Evolutionary conservation across 2,113 vertebrate genomes (phyloP), one percentile per base, ranked within the genome.

Genomic region (sheep (Ovis aries)): DNA sequence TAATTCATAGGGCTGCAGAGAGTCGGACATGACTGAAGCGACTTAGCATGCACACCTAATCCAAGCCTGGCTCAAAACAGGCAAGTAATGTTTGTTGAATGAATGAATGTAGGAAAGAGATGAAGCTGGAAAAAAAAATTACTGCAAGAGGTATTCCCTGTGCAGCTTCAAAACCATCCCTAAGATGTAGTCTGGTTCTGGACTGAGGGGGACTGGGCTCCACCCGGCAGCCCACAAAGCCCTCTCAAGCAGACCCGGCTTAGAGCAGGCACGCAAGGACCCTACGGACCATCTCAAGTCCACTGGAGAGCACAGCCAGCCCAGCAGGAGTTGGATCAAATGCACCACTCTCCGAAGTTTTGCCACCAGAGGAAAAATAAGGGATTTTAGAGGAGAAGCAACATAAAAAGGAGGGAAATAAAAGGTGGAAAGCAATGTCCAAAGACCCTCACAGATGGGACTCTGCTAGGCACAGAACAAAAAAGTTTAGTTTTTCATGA

Each of bases 201-300:
- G n/a, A 25, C 40, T 1, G 7, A 36, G 15, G 50, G 2, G 6
- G 57, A 36, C 27, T 19, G 23, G 19, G 43, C 48, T 27, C 59
- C 62, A 16, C 7, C 10, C 16, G 55, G 36, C n/a, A 16, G 60
- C 57, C 55, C 52, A 6, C 0, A 1, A 11, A 36, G 45, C 59
- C 1, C 40, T 12, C 53, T 45, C 55, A 33, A 4, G 21, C 74
- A 36, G 25, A 40, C 19, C 25, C 1, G 0, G 80, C 16, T 21
- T 11, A 23, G 6, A 33, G 48, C 6, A 17, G 9, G 7, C 14
- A 23, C 2, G 0, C 1, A 1, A 3, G 2, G 48, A n/a, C 31
- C 16, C 6, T n/a, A 8, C 7, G 2, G 25, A 81, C 31, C 4
- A 25, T 25, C 40, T 57, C 16, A 3, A 3, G 27, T 10, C 59